These are phyloP conservation scores for Watsonalla binaria DNA, from an alignment of 2,888 invertebrate species.

Conservation along the genomic window DNA sequence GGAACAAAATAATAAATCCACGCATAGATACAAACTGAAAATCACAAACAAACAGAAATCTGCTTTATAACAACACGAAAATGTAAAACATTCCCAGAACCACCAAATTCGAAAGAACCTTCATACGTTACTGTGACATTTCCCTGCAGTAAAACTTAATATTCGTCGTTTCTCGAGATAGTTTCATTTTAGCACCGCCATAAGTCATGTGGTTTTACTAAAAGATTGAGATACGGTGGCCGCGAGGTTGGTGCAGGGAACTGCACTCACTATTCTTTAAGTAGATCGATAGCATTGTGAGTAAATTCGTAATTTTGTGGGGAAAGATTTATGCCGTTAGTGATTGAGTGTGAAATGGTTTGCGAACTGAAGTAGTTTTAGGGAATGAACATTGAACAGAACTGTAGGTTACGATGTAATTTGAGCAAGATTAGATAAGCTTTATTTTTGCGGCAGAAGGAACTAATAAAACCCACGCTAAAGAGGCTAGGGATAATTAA, in stretches of 20 bases:
- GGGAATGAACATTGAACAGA: too few relatives aligned
- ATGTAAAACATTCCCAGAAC: too few relatives aligned
- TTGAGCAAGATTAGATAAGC: too few relatives aligned
- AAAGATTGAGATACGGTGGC: conserved; percentile 2
- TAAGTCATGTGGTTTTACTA: conserved; percentile 1
- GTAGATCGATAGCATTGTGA: not conserved
- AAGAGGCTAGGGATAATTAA: too few relatives aligned
- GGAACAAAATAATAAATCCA: too few relatives aligned
- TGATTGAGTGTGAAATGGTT: not conserved
- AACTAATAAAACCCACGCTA: too few relatives aligned
- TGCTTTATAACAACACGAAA: too few relatives aligned
- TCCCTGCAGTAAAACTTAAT: conserved; percentile 1
- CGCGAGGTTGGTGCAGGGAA: not conserved
- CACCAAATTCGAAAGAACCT: not conserved
- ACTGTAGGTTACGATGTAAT: too few relatives aligned
- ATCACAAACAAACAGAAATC: too few relatives aligned
- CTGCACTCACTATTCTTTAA: not conserved
- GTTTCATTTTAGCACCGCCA: conserved; percentile 2
- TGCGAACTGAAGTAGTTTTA: not conserved
- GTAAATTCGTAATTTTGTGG: not conserved
- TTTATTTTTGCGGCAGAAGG: too few relatives aligned
- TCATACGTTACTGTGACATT: conserved; percentile 1
- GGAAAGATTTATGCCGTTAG: not conserved
- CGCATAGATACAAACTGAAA: too few relatives aligned
- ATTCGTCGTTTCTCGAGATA: conserved; percentile 1